Percentiles rank a stretch among this genome's conserved stretches.
These are phyloP conservation scores for Astyanax mexicanus DNA, from an alignment of 2,797 vertebrate species.

Conservation along the genomic window DNA sequence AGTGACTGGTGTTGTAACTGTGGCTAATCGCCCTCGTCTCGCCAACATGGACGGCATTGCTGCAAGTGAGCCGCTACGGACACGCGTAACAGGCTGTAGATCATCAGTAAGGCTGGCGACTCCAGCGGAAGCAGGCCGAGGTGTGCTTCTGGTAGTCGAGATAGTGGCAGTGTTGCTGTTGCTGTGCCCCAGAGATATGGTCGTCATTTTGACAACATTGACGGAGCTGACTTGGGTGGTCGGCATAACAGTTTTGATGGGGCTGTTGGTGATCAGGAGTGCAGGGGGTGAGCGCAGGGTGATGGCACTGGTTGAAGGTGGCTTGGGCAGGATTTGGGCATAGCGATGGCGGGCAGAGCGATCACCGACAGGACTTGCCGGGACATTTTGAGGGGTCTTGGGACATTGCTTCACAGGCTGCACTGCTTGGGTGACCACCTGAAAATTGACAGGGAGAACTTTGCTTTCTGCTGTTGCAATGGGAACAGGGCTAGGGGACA, in stretches of 20 bases:
- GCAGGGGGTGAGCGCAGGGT: constrained; percentile 91
- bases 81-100: constrained; percentile 74
- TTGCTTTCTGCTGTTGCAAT: constrained; percentile 87
- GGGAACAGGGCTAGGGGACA: constrained; percentile 85
- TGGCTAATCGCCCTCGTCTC: constrained; percentile 66
- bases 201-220: constrained; percentile 94
- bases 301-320: constrained; percentile 85
- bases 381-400: constrained; percentile 89
- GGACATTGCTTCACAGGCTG: constrained; percentile 90
- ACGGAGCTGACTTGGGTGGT: constrained; percentile 91
- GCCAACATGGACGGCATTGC: constrained; percentile 83
- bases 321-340: constrained; percentile 96
- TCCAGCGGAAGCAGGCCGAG: constrained; percentile 83
- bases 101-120: constrained; percentile 77
- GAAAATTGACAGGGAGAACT: constrained; percentile 92
- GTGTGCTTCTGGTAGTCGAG: constrained; percentile 68
- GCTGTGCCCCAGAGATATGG: constrained; percentile 90
- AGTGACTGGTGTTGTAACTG: constrained; percentile 69
- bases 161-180: constrained; percentile 63
- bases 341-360: constrained; percentile 93
- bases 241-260: constrained; percentile 93
- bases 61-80: constrained; percentile 84
- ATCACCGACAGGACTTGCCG: constrained; percentile 87
- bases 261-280: constrained; percentile 93
- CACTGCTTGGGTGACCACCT: constrained; percentile 94